Evolutionary conservation across 2,113 vertebrate species (phyloP).

Genomic region (Herpetotheres cachinnans): DNA sequence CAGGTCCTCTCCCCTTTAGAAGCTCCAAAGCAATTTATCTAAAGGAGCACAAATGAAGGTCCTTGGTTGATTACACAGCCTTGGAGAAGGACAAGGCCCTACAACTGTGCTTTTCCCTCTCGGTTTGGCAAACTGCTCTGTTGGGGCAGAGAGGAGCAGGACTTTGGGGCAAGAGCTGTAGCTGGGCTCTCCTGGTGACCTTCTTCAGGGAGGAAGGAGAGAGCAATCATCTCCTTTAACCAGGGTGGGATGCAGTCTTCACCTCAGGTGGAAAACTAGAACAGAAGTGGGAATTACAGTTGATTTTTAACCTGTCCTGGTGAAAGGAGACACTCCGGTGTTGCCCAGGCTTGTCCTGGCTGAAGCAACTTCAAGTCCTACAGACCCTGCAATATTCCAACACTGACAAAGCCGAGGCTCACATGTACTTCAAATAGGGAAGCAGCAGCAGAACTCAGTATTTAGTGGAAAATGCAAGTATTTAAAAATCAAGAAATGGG

Average conservation of each 20-base stretch:
- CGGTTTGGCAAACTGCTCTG: fast-evolving
- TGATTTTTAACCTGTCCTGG: background rate
- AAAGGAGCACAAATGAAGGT: background rate
- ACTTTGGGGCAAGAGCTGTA: background rate
- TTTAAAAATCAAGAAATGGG: slow-evolving; percentile 12
- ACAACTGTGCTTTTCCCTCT: background rate
- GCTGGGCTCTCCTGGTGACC: background rate
- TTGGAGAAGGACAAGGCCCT: background rate
- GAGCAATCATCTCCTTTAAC: background rate
- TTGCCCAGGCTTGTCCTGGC: background rate
- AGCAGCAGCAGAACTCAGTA: background rate
- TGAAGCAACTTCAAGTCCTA: background rate
- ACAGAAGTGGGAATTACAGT: background rate
- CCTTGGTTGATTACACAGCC: background rate
- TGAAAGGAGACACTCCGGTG: background rate
- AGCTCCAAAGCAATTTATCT: background rate
- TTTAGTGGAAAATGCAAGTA: background rate
- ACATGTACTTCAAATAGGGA: fast-evolving
- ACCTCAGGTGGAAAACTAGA: background rate
- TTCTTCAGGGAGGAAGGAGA: too few species aligned
- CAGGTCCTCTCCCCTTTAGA: background rate
- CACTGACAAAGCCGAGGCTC: background rate
- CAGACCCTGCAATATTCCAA: background rate
- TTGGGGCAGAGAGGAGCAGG: background rate
- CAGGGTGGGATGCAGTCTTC: fast-evolving